Evolutionary conservation across 2,888 invertebrate genomes (phyloP).

Genomic region (Malacosoma neustria): DNA sequence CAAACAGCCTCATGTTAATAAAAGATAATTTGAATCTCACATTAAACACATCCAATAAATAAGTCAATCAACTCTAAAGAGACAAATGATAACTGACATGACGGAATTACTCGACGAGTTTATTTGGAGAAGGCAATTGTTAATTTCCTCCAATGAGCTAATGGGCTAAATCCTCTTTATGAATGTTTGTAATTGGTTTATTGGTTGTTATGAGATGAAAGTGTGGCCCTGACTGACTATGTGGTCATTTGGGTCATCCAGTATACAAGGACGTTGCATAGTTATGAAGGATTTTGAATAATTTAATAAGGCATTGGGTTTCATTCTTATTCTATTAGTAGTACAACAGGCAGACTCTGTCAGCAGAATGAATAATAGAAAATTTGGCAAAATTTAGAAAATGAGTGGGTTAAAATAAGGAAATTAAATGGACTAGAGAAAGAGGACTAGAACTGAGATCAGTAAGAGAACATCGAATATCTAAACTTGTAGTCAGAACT

Average conservation of each 20-base stretch:
- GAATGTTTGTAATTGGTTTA: conserved; percentile 60
- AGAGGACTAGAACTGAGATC: no score
- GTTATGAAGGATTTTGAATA: no score
- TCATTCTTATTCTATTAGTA: no score
- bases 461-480: no score
- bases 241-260: neutral
- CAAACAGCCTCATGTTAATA: neutral
- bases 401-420: no score
- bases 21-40: neutral
- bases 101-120: conserved; percentile 62
- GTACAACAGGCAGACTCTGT: no score
- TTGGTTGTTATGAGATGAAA: conserved; percentile 27
- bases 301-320: no score
- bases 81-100: conserved; percentile 62
- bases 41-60: conserved; percentile 27
- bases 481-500: no score
- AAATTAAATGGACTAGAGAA: no score
- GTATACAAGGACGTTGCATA: no score
- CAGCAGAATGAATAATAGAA: no score
- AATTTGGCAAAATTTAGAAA: no score
- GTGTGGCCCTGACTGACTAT: neutral
- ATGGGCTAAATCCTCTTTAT: conserved; percentile 67
- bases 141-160: conserved; percentile 71
- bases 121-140: conserved; percentile 71
- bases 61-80: conserved; percentile 39